phyloP scores from a whole-genome alignment of 2,888 invertebrate genomes.

The Oithona nana region DNA sequence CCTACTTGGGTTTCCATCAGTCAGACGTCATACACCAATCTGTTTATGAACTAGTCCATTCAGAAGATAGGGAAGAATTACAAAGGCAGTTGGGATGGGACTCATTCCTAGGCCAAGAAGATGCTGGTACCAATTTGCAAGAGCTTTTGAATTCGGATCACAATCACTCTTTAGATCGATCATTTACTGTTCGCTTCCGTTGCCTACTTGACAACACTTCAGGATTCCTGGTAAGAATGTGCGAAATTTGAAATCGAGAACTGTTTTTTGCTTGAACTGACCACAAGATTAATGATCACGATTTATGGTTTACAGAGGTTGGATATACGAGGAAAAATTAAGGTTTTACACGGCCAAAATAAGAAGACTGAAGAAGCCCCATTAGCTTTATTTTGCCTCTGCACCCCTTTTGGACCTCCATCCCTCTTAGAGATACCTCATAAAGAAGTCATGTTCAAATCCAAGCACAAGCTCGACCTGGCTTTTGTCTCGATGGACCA shows the following conservation, averaged over 20 bases:
- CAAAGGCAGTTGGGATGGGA: conserved; percentile 88
- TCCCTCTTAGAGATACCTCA: conserved; percentile 89
- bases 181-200: conserved; percentile 94
- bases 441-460: conserved; percentile 98
- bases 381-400: conserved; percentile 83
- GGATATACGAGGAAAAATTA: conserved; percentile 90
- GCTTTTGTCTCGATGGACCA: conserved; percentile 83
- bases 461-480: conserved; percentile 94
- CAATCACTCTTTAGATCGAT: conserved; percentile 72
- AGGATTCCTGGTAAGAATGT: conserved; percentile 70
- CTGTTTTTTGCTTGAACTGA: no score
- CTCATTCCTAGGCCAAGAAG: conserved; percentile 46
- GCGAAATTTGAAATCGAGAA: no score
- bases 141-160: conserved; percentile 76
- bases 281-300: no score
- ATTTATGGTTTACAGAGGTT: conserved; percentile 64
- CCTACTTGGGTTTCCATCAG: conserved; percentile 99
- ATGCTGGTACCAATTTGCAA: conserved; percentile 38
- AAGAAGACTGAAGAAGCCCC: conserved; percentile 83
- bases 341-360: conserved; percentile 89
- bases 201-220: conserved; percentile 98
- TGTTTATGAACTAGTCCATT: conserved; percentile 95
- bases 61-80: conserved; percentile 92
- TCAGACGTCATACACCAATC: conserved; percentile 99
- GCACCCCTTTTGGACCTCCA: conserved; percentile 97